A percentile compares a stretch with the other conserved stretches of the same genome.
Evolutionary conservation across 1,140 invertebrate genomes (phyloP).

Genomic region (Orius laevigatus): DNA sequence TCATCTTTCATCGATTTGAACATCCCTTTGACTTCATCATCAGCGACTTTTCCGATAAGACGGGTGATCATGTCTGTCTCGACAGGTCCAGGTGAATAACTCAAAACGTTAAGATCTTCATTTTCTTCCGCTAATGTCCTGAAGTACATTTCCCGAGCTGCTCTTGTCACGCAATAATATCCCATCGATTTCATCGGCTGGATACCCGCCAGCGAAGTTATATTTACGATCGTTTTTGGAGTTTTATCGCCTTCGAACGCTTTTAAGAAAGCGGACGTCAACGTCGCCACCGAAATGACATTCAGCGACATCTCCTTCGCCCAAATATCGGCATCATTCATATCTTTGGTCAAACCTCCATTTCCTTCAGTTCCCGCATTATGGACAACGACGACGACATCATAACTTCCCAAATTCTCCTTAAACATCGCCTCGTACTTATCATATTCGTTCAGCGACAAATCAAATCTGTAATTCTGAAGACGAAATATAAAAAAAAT

Average conservation of each 20-base stretch:
- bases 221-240: conserved; percentile 58
- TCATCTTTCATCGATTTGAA: conserved; percentile 40
- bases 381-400: conserved; percentile 61
- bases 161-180: conserved; percentile 75
- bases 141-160: conserved; percentile 85
- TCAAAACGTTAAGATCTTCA: conserved; percentile 56
- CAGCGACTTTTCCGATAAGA: conserved; percentile 38
- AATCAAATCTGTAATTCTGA: too few species aligned
- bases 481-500: not conserved
- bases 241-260: conserved; percentile 28
- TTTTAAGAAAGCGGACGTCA: conserved; percentile 62
- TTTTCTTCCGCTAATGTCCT: conserved; percentile 66
- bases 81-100: conserved; percentile 77
- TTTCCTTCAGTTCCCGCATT: conserved; percentile 82
- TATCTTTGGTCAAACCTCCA: conserved; percentile 36
- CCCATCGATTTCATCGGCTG: conserved; percentile 56
- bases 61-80: conserved; percentile 76
- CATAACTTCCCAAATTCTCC: conserved; percentile 32
- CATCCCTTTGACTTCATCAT: conserved; percentile 37
- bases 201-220: conserved; percentile 68
- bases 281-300: conserved; percentile 37
- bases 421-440: too few species aligned
- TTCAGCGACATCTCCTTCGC: conserved; percentile 24
- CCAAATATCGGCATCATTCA: conserved; percentile 41
- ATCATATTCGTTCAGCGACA: too few species aligned